Conservation (phyloP, 1,140 invertebrate genomes). For the Drosophila triauraria region DNA sequence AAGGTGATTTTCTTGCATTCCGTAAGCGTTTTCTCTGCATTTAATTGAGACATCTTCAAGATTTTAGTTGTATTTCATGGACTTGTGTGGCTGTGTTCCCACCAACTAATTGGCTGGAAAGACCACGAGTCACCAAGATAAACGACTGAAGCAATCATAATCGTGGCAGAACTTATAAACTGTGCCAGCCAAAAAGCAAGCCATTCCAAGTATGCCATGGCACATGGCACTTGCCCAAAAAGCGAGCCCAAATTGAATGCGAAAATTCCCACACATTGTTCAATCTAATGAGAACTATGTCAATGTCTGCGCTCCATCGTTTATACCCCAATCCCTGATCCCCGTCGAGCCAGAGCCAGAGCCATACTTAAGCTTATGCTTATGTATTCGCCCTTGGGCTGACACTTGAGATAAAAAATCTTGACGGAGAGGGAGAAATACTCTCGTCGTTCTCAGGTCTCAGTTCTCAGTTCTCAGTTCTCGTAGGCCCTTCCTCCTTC, state of each 20-base stretch:
- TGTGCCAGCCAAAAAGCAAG: slow-evolving; percentile 27
- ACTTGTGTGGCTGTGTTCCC: background rate
- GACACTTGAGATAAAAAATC: slow-evolving; percentile 64
- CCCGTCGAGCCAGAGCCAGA: slow-evolving; percentile 3
- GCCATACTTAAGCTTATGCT: slow-evolving; percentile 53
- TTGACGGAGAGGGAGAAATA: slow-evolving; percentile 27
- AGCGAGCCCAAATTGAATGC: slow-evolving; percentile 41
- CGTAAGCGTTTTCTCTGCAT: background rate
- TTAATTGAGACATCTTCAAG: background rate
- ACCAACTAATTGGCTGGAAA: slow-evolving; percentile 9
- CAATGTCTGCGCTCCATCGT: slow-evolving; percentile 53
- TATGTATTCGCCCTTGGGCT: slow-evolving; percentile 67
- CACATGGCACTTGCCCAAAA: slow-evolving; percentile 42
- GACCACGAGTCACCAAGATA: slow-evolving; percentile 2
- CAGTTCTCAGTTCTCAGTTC: background rate
- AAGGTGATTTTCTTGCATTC: slow-evolving; percentile 12
- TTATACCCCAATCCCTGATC: background rate
- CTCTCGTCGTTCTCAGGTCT: slow-evolving; percentile 9
- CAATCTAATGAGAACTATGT: slow-evolving; percentile 71
- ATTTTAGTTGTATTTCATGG: background rate
- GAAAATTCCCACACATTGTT: slow-evolving; percentile 68
- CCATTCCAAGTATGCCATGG: slow-evolving; percentile 43
- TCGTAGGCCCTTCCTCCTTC: slow-evolving; percentile 3
- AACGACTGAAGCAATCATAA: slow-evolving; percentile 7
- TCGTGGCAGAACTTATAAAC: slow-evolving; percentile 26